These are phyloP conservation scores for Platypus cylindrus DNA, from an alignment of 2,888 invertebrate genomes.

Conservation along the genomic window DNA sequence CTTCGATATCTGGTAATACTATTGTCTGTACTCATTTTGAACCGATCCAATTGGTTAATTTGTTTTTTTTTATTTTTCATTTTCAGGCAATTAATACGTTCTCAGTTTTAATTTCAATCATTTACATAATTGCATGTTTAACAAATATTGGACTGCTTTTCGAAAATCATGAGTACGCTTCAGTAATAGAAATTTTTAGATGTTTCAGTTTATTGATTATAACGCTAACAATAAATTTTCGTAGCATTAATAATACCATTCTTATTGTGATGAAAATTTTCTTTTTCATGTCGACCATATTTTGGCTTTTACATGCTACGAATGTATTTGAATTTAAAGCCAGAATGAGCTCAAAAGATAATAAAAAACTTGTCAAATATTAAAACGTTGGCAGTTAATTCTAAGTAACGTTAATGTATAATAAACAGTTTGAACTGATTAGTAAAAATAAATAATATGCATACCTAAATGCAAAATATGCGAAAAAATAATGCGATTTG, in stretches of 20 bases:
- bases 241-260: conserved; percentile 31
- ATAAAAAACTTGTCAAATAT: too few species aligned
- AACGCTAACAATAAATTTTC: conserved; percentile 33
- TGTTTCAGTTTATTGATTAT: conserved; percentile 46
- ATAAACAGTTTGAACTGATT: too few species aligned
- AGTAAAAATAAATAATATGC: too few species aligned
- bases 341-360: too few species aligned
- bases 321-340: too few species aligned
- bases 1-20: conserved; percentile 46
- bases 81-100: conserved; percentile 50
- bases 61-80: conserved; percentile 16
- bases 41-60: neutral
- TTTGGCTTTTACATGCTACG: conserved; percentile 57
- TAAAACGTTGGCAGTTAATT: too few species aligned
- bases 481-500: too few species aligned
- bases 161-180: conserved; percentile 50
- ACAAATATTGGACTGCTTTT: conserved; percentile 60
- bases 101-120: conserved; percentile 43
- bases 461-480: too few species aligned
- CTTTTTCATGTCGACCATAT: conserved; percentile 46
- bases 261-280: conserved; percentile 43
- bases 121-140: conserved; percentile 54
- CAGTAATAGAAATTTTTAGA: conserved; percentile 49
- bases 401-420: too few species aligned
- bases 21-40: neutral